Conservation (phyloP, 2,113 vertebrate genomes). For the Notarius quadriscutis region DNA sequence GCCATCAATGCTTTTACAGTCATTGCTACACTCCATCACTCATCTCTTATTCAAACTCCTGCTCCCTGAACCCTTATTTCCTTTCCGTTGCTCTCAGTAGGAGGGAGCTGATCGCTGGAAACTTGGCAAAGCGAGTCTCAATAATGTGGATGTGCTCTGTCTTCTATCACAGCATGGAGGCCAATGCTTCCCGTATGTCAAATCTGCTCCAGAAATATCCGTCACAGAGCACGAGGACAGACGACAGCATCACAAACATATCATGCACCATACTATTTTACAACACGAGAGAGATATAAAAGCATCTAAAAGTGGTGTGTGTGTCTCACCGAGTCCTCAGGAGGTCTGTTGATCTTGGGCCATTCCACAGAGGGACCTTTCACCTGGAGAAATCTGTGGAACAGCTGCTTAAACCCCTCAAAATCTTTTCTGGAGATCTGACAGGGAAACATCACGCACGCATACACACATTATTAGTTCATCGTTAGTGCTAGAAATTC, state of each 20-base stretch:
- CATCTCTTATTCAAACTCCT: background rate
- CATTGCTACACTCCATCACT: background rate
- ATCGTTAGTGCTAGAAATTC: background rate
- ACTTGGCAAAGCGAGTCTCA: background rate
- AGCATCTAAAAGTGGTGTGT: background rate
- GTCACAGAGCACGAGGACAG: no score
- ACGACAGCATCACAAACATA: background rate
- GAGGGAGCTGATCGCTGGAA: background rate
- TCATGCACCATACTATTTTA: background rate
- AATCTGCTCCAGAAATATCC: background rate
- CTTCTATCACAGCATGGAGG: background rate
- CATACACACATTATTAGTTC: background rate
- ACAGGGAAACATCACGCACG: conserved; percentile 12
- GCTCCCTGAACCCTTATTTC: background rate
- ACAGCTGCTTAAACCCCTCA: conserved; percentile 93
- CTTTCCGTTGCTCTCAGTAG: background rate
- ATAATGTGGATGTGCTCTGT: background rate
- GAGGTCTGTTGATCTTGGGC: conserved; percentile 94
- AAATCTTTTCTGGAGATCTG: conserved; percentile 91
- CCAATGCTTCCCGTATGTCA: no score
- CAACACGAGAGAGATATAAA: no score
- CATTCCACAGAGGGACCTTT: conserved; percentile 95
- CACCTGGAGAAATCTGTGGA: conserved; percentile 94
- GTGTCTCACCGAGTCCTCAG: conserved; percentile 89
- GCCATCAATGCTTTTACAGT: no score